Conservation (phyloP, 2,797 vertebrate species). For the Lagocephalus sceleratus region DNA sequence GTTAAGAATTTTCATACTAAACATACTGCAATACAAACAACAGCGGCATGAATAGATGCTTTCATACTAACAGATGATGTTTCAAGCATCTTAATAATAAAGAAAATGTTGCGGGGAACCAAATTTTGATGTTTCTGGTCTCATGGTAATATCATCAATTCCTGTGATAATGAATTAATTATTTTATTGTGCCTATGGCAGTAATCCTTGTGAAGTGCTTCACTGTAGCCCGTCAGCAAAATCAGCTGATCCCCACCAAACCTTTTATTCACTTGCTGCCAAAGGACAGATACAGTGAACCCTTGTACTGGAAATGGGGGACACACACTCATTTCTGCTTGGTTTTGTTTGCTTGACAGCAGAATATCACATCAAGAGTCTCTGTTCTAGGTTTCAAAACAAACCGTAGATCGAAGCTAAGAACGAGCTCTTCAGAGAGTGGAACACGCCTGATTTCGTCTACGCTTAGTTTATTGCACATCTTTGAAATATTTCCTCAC, state of each 20-base stretch:
- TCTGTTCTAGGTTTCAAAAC: conserved; percentile 47
- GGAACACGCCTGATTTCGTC: conserved; percentile 18
- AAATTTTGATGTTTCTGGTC: neutral
- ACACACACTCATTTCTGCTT: too few species aligned
- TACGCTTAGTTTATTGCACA: conserved; percentile 14
- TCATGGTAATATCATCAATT: neutral
- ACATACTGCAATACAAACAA: neutral
- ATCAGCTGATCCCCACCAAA: conserved; percentile 51
- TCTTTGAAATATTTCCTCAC: conserved; percentile 25
- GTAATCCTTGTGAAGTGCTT: conserved; percentile 16
- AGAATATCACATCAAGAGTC: conserved; percentile 40
- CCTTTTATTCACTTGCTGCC: conserved; percentile 33
- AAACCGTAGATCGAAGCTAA: conserved; percentile 46
- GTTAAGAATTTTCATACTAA: neutral
- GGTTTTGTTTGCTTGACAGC: conserved; percentile 56
- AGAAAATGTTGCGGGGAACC: neutral
- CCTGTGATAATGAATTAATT: neutral
- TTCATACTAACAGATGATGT: neutral
- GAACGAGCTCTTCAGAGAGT: conserved; percentile 36
- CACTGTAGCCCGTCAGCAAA: conserved; percentile 33
- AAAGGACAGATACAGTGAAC: conserved; percentile 41
- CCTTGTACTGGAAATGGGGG: conserved; percentile 26
- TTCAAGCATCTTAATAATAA: neutral
- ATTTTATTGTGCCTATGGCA: too few species aligned
- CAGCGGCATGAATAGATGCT: conserved; percentile 4